A percentile compares a stretch with the other conserved stretches of the same genome.
Conservation (phyloP, 2,797 vertebrate species). For the Sebastes trivittatus region DNA sequence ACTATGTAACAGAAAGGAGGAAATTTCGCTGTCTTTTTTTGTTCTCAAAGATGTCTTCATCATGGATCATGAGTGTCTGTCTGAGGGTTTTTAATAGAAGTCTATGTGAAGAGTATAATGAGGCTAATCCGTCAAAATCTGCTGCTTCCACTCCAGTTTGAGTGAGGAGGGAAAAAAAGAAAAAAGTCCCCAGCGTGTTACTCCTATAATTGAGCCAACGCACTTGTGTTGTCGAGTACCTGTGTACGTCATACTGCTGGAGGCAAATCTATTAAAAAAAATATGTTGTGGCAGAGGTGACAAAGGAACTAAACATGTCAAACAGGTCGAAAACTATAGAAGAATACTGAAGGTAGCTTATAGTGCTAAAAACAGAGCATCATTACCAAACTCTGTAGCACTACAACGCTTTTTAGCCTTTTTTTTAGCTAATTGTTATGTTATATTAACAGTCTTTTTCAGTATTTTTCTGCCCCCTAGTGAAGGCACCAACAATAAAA, state of each 20-base stretch:
- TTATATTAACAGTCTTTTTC: neutral
- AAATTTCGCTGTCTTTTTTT: slow-evolving; percentile 15
- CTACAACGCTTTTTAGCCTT: neutral
- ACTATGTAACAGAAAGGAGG: neutral
- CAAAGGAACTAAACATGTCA: slow-evolving; percentile 36
- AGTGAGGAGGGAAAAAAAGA: neutral
- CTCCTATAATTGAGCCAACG: slow-evolving; percentile 56
- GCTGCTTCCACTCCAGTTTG: slow-evolving; percentile 51
- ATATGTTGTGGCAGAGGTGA: slow-evolving; percentile 37
- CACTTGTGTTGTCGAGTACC: slow-evolving; percentile 49
- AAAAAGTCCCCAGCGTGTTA: slow-evolving; percentile 35
- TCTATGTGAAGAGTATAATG: slow-evolving; percentile 64
- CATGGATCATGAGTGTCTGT: slow-evolving; percentile 53
- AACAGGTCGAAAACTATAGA: slow-evolving; percentile 19
- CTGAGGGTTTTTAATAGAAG: slow-evolving; percentile 64
- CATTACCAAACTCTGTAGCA: neutral
- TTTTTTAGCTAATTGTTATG: neutral
- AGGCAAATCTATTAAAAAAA: slow-evolving; percentile 40
- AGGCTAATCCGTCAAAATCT: slow-evolving; percentile 70
- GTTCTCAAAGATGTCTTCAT: slow-evolving; percentile 38
- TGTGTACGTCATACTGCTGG: slow-evolving; percentile 42
- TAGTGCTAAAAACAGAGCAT: neutral
- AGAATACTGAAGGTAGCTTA: neutral
- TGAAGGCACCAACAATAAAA: too few species aligned
- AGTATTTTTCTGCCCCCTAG: neutral